Conservation (phyloP, 2,113 vertebrate genomes). For the Onychostoma macrolepis region DNA sequence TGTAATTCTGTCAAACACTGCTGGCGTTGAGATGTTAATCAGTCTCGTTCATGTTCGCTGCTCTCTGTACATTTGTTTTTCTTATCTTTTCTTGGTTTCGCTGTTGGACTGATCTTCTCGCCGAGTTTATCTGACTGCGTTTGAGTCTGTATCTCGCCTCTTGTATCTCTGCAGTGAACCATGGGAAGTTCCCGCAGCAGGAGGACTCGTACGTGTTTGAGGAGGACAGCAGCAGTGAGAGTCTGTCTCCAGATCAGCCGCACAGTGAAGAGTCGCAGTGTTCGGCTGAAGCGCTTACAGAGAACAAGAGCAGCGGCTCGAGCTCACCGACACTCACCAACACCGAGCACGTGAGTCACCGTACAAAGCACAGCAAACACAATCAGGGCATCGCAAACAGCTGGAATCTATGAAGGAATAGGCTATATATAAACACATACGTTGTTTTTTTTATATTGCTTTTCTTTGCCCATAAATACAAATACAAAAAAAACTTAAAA, state of each 20-base stretch:
- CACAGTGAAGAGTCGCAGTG: constrained; percentile 80
- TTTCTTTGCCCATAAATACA: too few species aligned
- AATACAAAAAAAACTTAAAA: too few species aligned
- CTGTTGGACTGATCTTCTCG: background rate
- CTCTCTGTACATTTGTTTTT: background rate
- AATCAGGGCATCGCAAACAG: background rate
- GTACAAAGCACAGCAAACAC: background rate
- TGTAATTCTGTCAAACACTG: constrained; percentile 16
- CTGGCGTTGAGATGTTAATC: constrained; percentile 31
- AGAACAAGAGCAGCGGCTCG: constrained; percentile 73
- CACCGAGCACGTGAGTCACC: constrained; percentile 76
- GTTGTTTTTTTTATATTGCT: too few species aligned
- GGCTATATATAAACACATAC: too few species aligned
- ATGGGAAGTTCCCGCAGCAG: constrained; percentile 84
- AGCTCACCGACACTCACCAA: constrained; percentile 69
- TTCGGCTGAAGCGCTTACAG: constrained; percentile 59
- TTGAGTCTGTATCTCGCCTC: background rate
- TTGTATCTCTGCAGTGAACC: constrained; percentile 76
- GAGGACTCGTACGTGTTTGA: constrained; percentile 92
- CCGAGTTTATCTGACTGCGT: background rate
- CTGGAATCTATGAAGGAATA: too few species aligned
- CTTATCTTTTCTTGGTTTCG: constrained; percentile 2
- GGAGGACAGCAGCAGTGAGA: constrained; percentile 95
- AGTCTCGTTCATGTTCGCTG: constrained; percentile 30
- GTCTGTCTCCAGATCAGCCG: constrained; percentile 83